Percentiles rank a stretch among this genome's conserved stretches.
Evolutionary conservation across 1,140 invertebrate genomes (phyloP).

Genomic region (Pomacea maculata): DNA sequence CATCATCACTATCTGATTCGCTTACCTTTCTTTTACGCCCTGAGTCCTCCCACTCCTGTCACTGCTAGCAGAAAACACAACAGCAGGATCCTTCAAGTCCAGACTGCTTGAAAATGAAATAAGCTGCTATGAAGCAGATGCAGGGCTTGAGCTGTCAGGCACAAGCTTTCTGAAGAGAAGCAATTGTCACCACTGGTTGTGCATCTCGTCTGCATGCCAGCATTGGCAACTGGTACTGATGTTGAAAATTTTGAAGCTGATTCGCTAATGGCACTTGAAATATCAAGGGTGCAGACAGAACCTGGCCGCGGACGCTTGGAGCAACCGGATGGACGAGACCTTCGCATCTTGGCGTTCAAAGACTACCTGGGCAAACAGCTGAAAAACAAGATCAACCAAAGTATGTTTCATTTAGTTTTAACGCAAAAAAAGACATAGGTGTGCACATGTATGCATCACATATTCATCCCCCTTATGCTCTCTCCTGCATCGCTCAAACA

Average conservation of each 20-base stretch:
- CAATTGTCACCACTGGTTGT: background rate
- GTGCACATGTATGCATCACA: background rate
- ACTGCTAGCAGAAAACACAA: too few species aligned
- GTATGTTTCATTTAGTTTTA: too few species aligned
- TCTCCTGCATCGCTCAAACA: background rate
- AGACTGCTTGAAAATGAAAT: too few species aligned
- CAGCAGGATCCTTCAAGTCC: too few species aligned
- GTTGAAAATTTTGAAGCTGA: background rate
- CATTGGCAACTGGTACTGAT: background rate
- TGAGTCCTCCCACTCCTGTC: too few species aligned
- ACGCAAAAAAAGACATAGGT: too few species aligned
- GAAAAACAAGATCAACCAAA: too few species aligned
- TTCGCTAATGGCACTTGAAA: background rate
- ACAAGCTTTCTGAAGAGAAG: background rate
- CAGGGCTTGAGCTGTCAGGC: too few species aligned
- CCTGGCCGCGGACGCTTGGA: background rate
- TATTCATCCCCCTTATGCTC: background rate
- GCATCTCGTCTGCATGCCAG: background rate
- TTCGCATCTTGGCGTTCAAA: background rate
- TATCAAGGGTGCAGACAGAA: background rate
- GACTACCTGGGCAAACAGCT: background rate
- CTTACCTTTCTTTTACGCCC: too few species aligned
- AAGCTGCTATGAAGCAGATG: too few species aligned
- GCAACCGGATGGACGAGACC: slow-evolving; percentile 9
- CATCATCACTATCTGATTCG: too few species aligned